Evolutionary conservation across 2,888 invertebrate genomes (phyloP), one percentile per base, ranked within the genome.

Genomic region (Leptogaster cylindrica): DNA sequence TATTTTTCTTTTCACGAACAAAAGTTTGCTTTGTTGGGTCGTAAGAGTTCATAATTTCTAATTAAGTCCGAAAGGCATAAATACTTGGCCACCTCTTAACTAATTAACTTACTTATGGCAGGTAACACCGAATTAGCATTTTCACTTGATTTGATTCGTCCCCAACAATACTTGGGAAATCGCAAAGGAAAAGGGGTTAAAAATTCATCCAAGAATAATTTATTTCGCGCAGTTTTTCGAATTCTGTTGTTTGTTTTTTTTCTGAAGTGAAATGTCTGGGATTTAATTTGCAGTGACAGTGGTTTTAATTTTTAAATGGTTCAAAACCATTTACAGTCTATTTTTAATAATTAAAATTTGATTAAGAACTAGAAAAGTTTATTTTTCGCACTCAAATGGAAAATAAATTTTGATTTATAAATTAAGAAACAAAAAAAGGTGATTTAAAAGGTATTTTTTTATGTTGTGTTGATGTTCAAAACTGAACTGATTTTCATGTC

Each of bases 71-170:
- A 65, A 64, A 65, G 27, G 52, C 52, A 65, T 65, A 65, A 65
- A 65, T 65, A 65, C 48, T 31, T 23, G 28, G 27, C 61, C 51
- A 39, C 36, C 48, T 58, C 41, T 67, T 51, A 67, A 61, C 61
- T 67, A 67, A 67, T 67, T 67, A 61, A 67, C 67, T 67, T 67
- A 67, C 67, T 50, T 67, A 61, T 67, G 67, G 67, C 67, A 67
- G 67, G 61, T 63, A 51, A 67, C 67, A 67, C 33, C 39, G 67
- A 67, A 67, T 67, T 67, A 61, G 67, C 67, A 67, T 67, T 67
- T 63, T 51, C 67, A 41, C 50, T 67, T 67, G 50, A 63, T 66
- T 66, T 66, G 66, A 31, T 65, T 50, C 25, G 33, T 36, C 18
- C 20, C 31, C 31, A 18, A 51, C 36, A 50, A 41, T 61, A 61